These are phyloP conservation scores for Mesitornis unicolor DNA, from an alignment of 2,113 vertebrate species.

Conservation along the genomic window DNA sequence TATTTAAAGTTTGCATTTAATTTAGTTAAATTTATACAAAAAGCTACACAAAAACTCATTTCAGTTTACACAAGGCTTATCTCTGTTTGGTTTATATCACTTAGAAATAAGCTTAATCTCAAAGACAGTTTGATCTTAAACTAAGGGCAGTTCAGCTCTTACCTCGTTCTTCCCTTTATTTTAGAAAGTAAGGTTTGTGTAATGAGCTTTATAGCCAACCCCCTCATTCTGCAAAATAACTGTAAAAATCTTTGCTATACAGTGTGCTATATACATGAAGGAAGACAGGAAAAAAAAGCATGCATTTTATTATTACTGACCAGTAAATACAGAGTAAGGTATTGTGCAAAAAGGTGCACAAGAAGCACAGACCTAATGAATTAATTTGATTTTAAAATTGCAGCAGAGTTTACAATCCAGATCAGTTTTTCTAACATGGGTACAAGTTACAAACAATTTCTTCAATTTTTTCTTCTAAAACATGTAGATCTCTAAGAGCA, in stretches of 20 bases:
- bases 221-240: neutral
- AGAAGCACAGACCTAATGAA: neutral
- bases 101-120: neutral
- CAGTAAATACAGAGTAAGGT: neutral
- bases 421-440: neutral
- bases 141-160: neutral
- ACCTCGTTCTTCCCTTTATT: neutral
- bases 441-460: neutral
- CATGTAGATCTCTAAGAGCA: neutral
- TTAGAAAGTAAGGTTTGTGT: neutral
- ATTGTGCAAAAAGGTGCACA: neutral
- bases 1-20: neutral
- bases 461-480: neutral
- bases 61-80: neutral
- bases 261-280: neutral
- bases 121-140: neutral
- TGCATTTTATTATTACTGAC: neutral
- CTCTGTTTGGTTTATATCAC: neutral
- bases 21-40: neutral
- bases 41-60: neutral
- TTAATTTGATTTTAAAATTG: neutral
- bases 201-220: neutral
- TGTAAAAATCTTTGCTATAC: neutral
- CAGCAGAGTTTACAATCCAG: neutral
- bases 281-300: neutral